Base-by-base conservation (phyloP, 2,113 vertebrate genomes). In the Neodon shergylaensis region DNA sequence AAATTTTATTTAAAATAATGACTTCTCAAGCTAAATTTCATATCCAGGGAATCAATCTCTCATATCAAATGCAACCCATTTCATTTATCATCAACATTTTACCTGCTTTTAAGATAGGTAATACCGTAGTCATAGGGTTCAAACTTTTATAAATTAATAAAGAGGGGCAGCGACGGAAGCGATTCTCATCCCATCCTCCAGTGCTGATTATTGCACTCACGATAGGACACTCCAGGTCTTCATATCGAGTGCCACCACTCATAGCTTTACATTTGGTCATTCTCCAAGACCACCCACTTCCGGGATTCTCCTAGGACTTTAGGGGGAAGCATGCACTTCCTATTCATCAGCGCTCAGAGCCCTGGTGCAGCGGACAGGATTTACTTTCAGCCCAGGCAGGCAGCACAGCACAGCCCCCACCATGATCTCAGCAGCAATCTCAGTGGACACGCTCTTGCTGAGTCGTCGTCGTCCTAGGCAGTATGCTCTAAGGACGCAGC, bases 1-100 rank as follows among this genome's bases (percentile, higher is more conserved):
- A 83, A 92, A 92, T 83, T 49, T 26, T n/a, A 90, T 79, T 94
- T 95, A 49, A 91, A 96, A 58, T n/a, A 85, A 82, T 73, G 21
- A 89, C 86, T 86, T 65, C 68, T 82, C 16, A 86, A 92, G 74
- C 77, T 52, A 91, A 83, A 78, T 86, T 95, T 95, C 39, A 72
- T 36, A 73, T 73, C 22, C n/a, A 88, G 58, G 44, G 83, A 90
- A 47, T 24, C 63, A 36, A 22, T 68, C 93, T 92, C 77, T 52
- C 49, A 86, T 68, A 13, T 22, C 65, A 0, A 61, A 33, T 36
- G 78, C 5, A 68, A 39, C 85, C 76, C 82, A 33, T 89, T 79
- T 91, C 33, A 61, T 65, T 92, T 76, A 78, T 61, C 74, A 47
- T 42, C 52, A 58, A 0, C 22, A 31, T 70, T 31, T 91, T 52